Percentiles rank a stretch among this genome's conserved stretches.
Conservation (phyloP, 2,113 vertebrate genomes). For the Bubo blakistoni region DNA sequence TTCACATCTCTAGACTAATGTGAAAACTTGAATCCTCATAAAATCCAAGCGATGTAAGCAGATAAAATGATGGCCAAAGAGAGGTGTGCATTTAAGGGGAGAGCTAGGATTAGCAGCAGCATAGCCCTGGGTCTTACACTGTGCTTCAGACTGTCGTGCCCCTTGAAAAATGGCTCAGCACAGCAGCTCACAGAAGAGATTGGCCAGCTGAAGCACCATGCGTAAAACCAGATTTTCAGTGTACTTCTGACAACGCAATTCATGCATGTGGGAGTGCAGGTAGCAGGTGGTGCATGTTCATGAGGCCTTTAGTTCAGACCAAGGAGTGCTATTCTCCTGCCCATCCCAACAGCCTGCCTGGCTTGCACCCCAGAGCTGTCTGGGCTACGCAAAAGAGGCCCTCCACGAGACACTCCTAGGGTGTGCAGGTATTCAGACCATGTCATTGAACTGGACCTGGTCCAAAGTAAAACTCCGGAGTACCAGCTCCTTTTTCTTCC, state of each 20-base stretch:
- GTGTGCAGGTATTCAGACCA: background rate
- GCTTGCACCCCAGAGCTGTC: fast-evolving
- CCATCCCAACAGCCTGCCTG: background rate
- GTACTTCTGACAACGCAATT: background rate
- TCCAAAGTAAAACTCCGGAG: background rate
- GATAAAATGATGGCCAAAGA: background rate
- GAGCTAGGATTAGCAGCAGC: background rate
- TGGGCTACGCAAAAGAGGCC: fast-evolving
- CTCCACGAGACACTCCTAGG: background rate
- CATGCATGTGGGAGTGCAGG: fast-evolving
- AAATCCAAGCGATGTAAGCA: background rate
- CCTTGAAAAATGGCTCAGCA: background rate
- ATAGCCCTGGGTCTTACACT: background rate
- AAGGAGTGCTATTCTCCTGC: background rate
- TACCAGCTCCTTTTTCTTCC: background rate
- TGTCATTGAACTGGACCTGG: background rate
- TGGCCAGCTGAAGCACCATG: background rate
- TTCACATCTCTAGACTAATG: background rate
- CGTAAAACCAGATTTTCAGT: background rate
- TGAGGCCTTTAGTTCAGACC: background rate
- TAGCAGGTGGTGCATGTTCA: background rate
- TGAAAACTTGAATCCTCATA: background rate
- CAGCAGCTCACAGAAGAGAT: background rate
- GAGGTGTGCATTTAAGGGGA: background rate
- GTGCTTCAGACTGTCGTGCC: background rate